Evolutionary conservation across 2,113 vertebrate species (phyloP).

Genomic region (Scomber colias): DNA sequence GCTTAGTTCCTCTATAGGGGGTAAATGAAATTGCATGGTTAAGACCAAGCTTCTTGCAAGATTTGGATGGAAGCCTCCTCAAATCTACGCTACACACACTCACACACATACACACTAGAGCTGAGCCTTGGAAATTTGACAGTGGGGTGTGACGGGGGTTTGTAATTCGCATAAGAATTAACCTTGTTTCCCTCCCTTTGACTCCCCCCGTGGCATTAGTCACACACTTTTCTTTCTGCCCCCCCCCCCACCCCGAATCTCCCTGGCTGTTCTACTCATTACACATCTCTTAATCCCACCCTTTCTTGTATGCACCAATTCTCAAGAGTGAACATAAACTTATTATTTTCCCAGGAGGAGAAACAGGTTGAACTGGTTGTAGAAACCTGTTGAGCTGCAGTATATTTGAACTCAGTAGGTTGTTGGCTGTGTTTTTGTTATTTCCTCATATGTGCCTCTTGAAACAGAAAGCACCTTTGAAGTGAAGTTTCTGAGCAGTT

Average conservation of each 20-base stretch:
- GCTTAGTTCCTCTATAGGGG: slow-evolving; percentile 70
- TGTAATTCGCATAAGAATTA: slow-evolving; percentile 79
- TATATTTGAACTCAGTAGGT: slow-evolving; percentile 14
- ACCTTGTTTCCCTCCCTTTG: slow-evolving; percentile 54
- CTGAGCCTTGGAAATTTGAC: slow-evolving; percentile 62
- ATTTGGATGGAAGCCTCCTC: slow-evolving; percentile 37
- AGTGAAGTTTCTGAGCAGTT: slow-evolving; percentile 22
- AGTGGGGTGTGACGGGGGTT: slow-evolving; percentile 76
- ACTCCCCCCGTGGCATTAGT: slow-evolving; percentile 79
- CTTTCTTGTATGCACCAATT: slow-evolving; percentile 44
- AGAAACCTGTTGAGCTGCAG: slow-evolving; percentile 30
- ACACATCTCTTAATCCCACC: slow-evolving; percentile 71
- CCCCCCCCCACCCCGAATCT: slow-evolving; percentile 43
- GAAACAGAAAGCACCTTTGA: slow-evolving; percentile 5
- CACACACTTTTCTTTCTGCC: slow-evolving; percentile 74
- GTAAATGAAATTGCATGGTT: slow-evolving; percentile 77
- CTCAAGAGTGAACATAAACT: slow-evolving; percentile 38
- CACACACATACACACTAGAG: slow-evolving; percentile 23
- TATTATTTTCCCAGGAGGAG: slow-evolving; percentile 54
- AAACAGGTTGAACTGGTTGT: slow-evolving; percentile 14
- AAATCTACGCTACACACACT: slow-evolving; percentile 31
- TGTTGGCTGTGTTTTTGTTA: not conserved
- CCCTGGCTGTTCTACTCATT: slow-evolving; percentile 71
- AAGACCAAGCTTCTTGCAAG: slow-evolving; percentile 60
- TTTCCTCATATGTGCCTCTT: not conserved